Base-by-base conservation (phyloP, 2,113 vertebrate species). In the Leiothrix lutea region DNA sequence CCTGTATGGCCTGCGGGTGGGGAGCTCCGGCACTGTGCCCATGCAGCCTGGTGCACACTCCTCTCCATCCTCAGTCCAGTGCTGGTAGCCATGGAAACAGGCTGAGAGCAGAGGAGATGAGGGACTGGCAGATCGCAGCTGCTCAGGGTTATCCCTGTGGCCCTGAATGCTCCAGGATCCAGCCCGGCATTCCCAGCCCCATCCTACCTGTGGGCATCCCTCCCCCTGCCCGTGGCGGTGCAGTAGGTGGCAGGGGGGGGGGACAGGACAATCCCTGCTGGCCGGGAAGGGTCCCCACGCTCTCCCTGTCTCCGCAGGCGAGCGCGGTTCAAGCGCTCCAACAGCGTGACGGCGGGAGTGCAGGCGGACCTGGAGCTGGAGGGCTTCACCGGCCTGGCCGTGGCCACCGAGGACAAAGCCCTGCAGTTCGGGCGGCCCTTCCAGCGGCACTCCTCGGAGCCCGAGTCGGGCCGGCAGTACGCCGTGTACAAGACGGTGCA, bases 291-390 rank as follows among this genome's bases (percentile, higher is more conserved):
- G 21, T 90, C 70, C 83, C 85, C 92, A 94, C 5, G 5, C 1
- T 2, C 62, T 73, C 70, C 56, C 4, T 4, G n/a, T 61, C 60
- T 50, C 94, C 6, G 7, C 97, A 99, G 99, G 96, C 98, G 99
- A 47, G 98, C 99, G 2, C 98, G 99, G 72, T 99, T 99, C 98
- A 99, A 99, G 97, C 99, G 99, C 95, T 99, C 99, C 97, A 99
- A 99, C 98, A 99, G 99, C 3, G 99, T 99, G 97, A 99, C 99
- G 0, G 99, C 99, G 0, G 99, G 99, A 1, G 99, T 99, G 95
- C 99, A 99, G 98, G 99, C 99, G 0, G 99, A 99, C 98, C 98
- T 99, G 97, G 99, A 99, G 97, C 98, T 99, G 7, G 99, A 99
- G 96, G 99, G 99, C 77, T 98, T 99, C 91, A 98, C 98, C 0